Evolutionary conservation across 2,888 invertebrate species (phyloP).

Genomic region (Noctua fimbriata): DNA sequence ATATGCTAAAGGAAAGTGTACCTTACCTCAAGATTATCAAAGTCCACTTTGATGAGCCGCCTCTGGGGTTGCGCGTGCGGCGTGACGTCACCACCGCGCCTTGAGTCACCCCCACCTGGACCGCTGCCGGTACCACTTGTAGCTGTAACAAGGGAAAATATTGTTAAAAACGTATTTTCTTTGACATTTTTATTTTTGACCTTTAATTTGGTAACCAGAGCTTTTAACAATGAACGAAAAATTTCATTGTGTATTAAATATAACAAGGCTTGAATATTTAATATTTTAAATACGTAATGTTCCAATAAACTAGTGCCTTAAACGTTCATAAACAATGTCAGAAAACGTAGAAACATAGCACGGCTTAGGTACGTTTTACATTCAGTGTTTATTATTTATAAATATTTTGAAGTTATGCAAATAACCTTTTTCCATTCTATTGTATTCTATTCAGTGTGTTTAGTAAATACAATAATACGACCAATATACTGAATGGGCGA

Average conservation of each 20-base stretch:
- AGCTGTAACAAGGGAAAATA: conserved; percentile 77
- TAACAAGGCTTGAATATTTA: neutral
- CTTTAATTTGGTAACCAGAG: neutral
- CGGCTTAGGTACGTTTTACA: neutral
- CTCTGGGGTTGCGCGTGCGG: conserved; percentile 89
- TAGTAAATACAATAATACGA: neutral
- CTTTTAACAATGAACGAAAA: neutral
- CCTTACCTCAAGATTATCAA: conserved; percentile 93
- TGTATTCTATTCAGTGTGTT: neutral
- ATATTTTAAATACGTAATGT: neutral
- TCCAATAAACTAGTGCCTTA: neutral
- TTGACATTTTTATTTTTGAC: too few relatives aligned
- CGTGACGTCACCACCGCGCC: conserved; percentile 91
- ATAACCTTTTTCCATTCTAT: neutral
- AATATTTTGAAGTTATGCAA: neutral
- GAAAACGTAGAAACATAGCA: neutral
- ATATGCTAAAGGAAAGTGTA: conserved; percentile 49
- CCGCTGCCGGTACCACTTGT: conserved; percentile 84
- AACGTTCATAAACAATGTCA: neutral
- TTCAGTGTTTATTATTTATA: neutral
- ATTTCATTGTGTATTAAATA: neutral
- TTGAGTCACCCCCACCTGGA: conserved; percentile 86
- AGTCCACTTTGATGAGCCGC: conserved; percentile 96
- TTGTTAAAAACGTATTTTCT: conserved; percentile 6
- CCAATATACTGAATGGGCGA: too few relatives aligned